Percentiles rank a stretch among this genome's conserved stretches.
Evolutionary conservation across 2,797 vertebrate genomes (phyloP).

Genomic region (Coccyzus lansbergi): DNA sequence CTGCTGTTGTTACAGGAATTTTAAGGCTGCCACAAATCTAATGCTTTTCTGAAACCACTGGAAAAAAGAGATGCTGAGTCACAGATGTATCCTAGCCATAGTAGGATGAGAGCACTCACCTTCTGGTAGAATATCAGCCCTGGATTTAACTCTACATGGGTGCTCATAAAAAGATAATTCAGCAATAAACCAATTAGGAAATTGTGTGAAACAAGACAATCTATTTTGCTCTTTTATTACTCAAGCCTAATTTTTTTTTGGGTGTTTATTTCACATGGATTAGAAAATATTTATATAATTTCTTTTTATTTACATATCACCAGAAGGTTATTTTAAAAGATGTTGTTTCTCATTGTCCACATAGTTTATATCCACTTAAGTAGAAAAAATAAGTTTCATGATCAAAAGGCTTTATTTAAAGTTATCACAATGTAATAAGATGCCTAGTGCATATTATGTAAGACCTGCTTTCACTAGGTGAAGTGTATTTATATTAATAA

Average conservation of each 20-base stretch:
- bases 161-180: neutral
- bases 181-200: neutral
- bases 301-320: constrained; percentile 15
- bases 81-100: neutral
- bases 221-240: neutral
- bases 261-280: neutral
- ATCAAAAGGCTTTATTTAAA: constrained; percentile 60
- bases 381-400: constrained; percentile 53
- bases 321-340: constrained; percentile 16
- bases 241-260: neutral
- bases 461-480: constrained; percentile 56
- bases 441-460: constrained; percentile 61
- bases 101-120: neutral
- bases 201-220: neutral
- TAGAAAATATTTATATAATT: constrained; percentile 10
- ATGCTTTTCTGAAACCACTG: neutral
- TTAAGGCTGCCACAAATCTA: neutral
- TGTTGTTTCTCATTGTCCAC: constrained; percentile 12
- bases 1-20: neutral
- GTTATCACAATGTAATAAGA: constrained; percentile 62
- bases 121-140: neutral
- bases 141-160: neutral
- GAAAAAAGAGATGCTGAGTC: neutral
- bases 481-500: constrained; percentile 69
- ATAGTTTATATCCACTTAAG: constrained; percentile 36